A percentile compares a stretch with the other conserved stretches of the same genome.
Conservation (phyloP, 2,888 invertebrate species). For the Sesia apiformis region DNA sequence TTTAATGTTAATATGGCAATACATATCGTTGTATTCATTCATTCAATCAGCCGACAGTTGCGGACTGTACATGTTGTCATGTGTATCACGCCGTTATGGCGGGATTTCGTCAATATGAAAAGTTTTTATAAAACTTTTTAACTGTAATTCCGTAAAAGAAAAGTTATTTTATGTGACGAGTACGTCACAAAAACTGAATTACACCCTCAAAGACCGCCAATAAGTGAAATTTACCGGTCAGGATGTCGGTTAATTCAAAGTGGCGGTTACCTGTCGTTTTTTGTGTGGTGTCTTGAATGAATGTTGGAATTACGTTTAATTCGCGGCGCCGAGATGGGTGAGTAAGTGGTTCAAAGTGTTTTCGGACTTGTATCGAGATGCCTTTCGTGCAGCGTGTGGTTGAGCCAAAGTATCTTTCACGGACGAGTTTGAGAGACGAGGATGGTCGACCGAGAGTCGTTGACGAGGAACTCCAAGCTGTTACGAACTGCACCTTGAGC, state of each 20-base stretch:
- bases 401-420: conserved; percentile 86
- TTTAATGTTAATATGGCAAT: conserved; percentile 27
- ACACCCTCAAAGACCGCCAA: conserved; percentile 21
- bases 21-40: conserved; percentile 15
- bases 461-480: conserved; percentile 88
- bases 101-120: conserved; percentile 59
- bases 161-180: conserved; percentile 19
- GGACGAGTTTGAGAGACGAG: conserved; percentile 76
- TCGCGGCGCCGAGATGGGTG: conserved; percentile 61
- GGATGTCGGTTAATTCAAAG: conserved; percentile 74
- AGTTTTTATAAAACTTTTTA: conserved; percentile 57
- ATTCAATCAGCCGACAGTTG: conserved; percentile 51
- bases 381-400: conserved; percentile 91
- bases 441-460: conserved; percentile 75
- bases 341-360: conserved; percentile 48
- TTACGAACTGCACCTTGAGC: conserved; percentile 89
- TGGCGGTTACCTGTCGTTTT: conserved; percentile 75
- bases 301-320: conserved; percentile 64
- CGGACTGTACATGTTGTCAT: conserved; percentile 18
- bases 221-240: conserved; percentile 62
- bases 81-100: conserved; percentile 40
- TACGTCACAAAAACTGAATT: conserved; percentile 25
- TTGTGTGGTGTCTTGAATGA: conserved; percentile 71
- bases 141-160: conserved; percentile 32
- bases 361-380: conserved; percentile 75